Conservation (phyloP, 2,888 invertebrate species). For the Scaptomyza polygonia region DNA sequence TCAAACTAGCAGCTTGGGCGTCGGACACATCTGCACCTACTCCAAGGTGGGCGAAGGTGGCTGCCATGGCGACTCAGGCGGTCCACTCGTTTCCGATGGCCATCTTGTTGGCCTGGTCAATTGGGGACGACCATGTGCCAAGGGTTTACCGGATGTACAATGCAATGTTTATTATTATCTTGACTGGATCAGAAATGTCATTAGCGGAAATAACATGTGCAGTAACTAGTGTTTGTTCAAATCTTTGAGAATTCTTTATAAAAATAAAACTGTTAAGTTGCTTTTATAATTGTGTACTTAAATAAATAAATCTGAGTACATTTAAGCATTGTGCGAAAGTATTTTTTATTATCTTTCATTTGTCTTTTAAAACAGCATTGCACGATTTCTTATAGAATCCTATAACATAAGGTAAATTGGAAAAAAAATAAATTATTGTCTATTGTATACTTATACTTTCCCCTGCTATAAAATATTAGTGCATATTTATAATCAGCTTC, state of each 20-base stretch:
- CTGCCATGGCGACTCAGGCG: constrained; percentile 77
- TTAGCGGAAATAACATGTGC: constrained; percentile 57
- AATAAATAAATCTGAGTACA: too few species aligned
- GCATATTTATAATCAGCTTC: neutral
- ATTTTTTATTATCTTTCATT: too few species aligned
- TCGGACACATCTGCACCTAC: constrained; percentile 86
- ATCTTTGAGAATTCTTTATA: too few species aligned
- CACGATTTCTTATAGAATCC: too few species aligned
- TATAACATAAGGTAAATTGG: too few species aligned
- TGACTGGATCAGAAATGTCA: constrained; percentile 69
- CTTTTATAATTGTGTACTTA: too few species aligned
- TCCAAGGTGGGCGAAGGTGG: constrained; percentile 85
- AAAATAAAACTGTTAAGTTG: too few species aligned
- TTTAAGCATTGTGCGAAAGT: too few species aligned
- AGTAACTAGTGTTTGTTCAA: neutral
- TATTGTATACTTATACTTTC: neutral
- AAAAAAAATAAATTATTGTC: neutral
- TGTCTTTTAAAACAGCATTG: too few species aligned
- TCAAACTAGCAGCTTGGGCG: constrained; percentile 84
- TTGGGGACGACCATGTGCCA: constrained; percentile 78
- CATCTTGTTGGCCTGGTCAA: constrained; percentile 74
- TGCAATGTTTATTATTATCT: constrained; percentile 72
- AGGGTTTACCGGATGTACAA: constrained; percentile 78
- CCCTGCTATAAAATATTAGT: neutral
- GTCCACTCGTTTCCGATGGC: constrained; percentile 66